Percentiles rank a stretch among this genome's conserved stretches.
phyloP scores from a whole-genome alignment of 2,888 invertebrate genomes.

The Uloborus plumipes region DNA sequence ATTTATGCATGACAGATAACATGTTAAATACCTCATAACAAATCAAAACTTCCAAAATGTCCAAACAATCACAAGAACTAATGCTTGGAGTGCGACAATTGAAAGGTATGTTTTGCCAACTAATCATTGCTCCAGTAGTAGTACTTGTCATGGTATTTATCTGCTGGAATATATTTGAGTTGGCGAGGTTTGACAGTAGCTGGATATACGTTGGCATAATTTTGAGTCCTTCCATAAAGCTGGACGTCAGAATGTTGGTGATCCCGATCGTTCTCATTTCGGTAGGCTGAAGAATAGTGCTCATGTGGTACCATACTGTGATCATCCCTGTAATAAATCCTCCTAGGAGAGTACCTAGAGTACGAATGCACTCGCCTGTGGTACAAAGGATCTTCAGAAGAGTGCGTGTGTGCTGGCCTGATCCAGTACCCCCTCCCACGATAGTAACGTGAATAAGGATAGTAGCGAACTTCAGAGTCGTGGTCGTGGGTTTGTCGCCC shows the following conservation, averaged over 20 bases:
- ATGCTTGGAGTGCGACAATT: too few species aligned
- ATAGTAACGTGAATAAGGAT: background rate
- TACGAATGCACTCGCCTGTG: background rate
- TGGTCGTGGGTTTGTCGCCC: slow-evolving; percentile 35
- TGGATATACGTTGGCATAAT: slow-evolving; percentile 25
- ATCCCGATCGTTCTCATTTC: slow-evolving; percentile 29
- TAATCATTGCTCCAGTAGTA: slow-evolving; percentile 51
- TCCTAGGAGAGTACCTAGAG: slow-evolving; percentile 21
- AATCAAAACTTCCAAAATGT: too few species aligned
- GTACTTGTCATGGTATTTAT: slow-evolving; percentile 48
- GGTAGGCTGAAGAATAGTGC: slow-evolving; percentile 34
- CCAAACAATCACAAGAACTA: too few species aligned
- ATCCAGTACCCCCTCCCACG: slow-evolving; percentile 3
- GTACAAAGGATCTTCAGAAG: too few species aligned
- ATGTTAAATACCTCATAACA: too few species aligned
- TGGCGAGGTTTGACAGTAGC: slow-evolving; percentile 35
- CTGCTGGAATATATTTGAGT: slow-evolving; percentile 37
- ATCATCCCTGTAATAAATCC: slow-evolving; percentile 47
- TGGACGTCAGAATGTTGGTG: slow-evolving; percentile 52
- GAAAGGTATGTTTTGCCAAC: background rate
- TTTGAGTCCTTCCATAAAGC: slow-evolving; percentile 43
- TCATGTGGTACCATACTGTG: slow-evolving; percentile 57
- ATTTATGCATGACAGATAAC: too few species aligned
- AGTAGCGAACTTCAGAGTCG: slow-evolving; percentile 24
- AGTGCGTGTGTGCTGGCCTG: too few species aligned